Percentiles rank a stretch among this genome's conserved stretches.
phyloP scores from a whole-genome alignment of 2,888 invertebrate species.

The Brachyopa scutellaris region DNA sequence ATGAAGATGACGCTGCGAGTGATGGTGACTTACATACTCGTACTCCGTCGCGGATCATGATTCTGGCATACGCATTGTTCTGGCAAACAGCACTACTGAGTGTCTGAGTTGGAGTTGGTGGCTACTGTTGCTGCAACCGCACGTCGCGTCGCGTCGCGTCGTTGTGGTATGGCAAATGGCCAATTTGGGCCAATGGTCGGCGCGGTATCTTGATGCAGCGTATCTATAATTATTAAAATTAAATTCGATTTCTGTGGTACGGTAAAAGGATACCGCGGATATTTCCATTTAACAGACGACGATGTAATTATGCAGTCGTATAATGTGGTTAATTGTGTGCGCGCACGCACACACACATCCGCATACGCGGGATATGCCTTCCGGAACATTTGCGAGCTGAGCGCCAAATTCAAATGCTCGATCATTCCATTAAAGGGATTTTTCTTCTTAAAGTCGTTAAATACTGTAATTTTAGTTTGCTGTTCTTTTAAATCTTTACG shows the following conservation, averaged over 20 bases:
- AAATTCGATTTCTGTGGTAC: constrained; percentile 70
- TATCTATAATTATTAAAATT: constrained; percentile 73
- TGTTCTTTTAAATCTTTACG: constrained; percentile 27
- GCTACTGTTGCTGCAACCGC: constrained; percentile 49
- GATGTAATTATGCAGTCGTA: constrained; percentile 71
- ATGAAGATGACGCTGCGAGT: background rate
- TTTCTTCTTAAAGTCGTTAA: constrained; percentile 62
- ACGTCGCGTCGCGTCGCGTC: background rate
- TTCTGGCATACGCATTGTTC: background rate
- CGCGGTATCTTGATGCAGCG: constrained; percentile 60
- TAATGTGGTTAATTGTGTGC: constrained; percentile 59
- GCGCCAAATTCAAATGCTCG: constrained; percentile 45
- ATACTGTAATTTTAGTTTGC: constrained; percentile 63
- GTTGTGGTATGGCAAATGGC: constrained; percentile 55
- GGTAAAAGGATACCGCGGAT: constrained; percentile 69
- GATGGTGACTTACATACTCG: no score
- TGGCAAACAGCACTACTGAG: constrained; percentile 19
- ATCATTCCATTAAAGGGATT: constrained; percentile 54
- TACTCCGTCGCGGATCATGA: background rate
- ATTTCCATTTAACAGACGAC: constrained; percentile 64
- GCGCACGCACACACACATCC: background rate
- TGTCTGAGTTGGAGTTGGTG: background rate
- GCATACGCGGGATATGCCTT: background rate
- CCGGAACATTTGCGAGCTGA: background rate
- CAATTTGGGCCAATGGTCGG: constrained; percentile 55